Evolutionary conservation across 2,888 invertebrate species (phyloP).

Genomic region (Syrphus vitripennis): DNA sequence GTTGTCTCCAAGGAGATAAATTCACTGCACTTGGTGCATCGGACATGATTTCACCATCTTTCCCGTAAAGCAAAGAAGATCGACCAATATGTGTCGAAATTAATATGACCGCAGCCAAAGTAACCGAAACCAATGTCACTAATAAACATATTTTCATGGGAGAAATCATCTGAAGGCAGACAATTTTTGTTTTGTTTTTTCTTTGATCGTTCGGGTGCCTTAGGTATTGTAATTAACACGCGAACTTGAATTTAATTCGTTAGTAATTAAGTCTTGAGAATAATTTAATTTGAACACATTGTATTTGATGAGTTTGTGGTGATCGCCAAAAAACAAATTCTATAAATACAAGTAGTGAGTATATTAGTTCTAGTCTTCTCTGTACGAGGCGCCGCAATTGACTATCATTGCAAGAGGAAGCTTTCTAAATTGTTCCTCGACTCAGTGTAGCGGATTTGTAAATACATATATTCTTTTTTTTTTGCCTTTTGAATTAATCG

Average conservation of each 20-base stretch:
- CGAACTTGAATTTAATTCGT: neutral
- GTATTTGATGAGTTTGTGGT: neutral
- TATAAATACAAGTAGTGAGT: neutral
- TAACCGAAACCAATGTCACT: neutral
- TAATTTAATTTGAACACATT: conserved; percentile 6
- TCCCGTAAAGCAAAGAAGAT: neutral
- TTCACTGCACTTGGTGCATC: conserved; percentile 4
- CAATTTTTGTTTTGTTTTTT: neutral
- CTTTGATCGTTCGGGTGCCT: neutral
- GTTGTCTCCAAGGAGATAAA: conserved; percentile 10
- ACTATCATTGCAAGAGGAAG: conserved; percentile 35
- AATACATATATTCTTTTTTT: neutral
- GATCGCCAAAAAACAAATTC: neutral
- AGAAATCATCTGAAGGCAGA: neutral
- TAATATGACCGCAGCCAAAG: conserved; percentile 3
- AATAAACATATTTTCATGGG: conserved; percentile 5
- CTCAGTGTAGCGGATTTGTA: conserved; percentile 8
- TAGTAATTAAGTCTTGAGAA: conserved; percentile 19
- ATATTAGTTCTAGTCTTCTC: conserved; percentile 18
- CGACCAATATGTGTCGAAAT: conserved; percentile 18
- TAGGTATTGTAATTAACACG: neutral
- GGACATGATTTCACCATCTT: neutral
- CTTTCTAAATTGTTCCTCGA: conserved; percentile 9
- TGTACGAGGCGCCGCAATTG: conserved; percentile 24
- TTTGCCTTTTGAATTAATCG: conserved; percentile 12